Percentiles rank a stretch among this genome's conserved stretches.
Conservation (phyloP, 2,888 invertebrate species). For the Temnothorax ravouxi region DNA sequence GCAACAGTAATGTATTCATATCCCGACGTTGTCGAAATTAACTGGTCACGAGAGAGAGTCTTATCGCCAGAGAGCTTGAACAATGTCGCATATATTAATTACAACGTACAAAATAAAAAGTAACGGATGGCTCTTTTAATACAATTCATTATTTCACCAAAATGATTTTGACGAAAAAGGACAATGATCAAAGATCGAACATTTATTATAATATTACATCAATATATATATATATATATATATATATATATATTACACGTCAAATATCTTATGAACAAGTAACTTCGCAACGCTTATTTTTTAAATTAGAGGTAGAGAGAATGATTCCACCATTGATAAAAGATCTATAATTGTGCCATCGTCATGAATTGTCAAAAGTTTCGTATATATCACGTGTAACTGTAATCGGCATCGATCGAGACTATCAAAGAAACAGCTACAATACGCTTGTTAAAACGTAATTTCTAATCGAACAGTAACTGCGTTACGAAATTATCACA, state of each 20-base stretch:
- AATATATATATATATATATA: conserved; percentile 54
- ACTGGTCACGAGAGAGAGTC: background rate
- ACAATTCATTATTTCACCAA: background rate
- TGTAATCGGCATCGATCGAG: conserved; percentile 13
- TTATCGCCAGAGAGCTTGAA: background rate
- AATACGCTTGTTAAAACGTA: conserved; percentile 51
- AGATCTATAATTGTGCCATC: conserved; percentile 28
- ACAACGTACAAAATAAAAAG: background rate
- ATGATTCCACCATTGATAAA: conserved; percentile 42
- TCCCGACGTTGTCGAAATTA: background rate
- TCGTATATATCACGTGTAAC: conserved; percentile 44
- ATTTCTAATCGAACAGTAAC: conserved; percentile 48
- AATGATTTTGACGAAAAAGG: background rate
- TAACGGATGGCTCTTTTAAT: background rate
- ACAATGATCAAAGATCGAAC: conserved; percentile 20
- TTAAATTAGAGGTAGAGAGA: conserved; percentile 60
- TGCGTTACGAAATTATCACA: conserved; percentile 76
- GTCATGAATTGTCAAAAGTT: conserved; percentile 31
- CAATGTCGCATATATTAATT: background rate
- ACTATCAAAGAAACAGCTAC: conserved; percentile 42
- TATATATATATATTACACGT: conserved; percentile 57
- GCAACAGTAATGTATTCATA: background rate
- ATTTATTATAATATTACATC: conserved; percentile 60
- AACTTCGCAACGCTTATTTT: conserved; percentile 24
- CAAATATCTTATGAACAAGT: conserved; percentile 50